Evolutionary conservation across 1,140 invertebrate species (phyloP), one percentile per base, ranked within the genome.

Genomic region (Cepaea nemoralis): DNA sequence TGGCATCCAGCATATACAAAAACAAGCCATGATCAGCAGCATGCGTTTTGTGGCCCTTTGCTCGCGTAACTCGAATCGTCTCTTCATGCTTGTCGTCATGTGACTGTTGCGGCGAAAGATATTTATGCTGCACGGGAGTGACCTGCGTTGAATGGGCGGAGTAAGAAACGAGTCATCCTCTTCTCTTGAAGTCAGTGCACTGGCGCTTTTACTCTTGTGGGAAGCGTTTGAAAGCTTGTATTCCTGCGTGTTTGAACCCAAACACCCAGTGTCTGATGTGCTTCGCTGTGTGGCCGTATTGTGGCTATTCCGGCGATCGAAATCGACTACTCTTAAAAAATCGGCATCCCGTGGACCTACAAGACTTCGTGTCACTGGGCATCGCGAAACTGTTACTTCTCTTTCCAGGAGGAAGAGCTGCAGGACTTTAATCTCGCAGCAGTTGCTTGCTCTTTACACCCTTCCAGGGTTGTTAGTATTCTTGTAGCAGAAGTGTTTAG

Each of bases 1-100:
- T 0, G 98, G 98, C 87, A 99, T 93, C 98, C 98, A 99, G 88
- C 97, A 99, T 40, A 97, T 95, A 87, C 99, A 99, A 91, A 99
- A 99, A 85, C 97, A 97, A 77, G 97, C 97, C 96, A 99, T 99
- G 84, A 99, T 99, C 74, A 99, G 94, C 63, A 98, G 97, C 85
- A 99, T 93, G 83, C 99, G 97, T 27, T 99, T 93, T 0, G 98
- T 99, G 0, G 98, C 98, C 75, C 98, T 93, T 88, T 99, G 97
- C 92, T 99, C 98, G 88, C 99, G 97, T 59, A 88, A 77, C 80
- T 90, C 87, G 84, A 90, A 90, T 80, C 88, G 86, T 35, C 87
- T 85, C 74, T 87, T 88, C 80, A 88, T 86, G 74, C 87, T 87
- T 37, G 83, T 80, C 6, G 84, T 86, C 83, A 86, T 83, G n/a